phyloP scores from a whole-genome alignment of 2,113 vertebrate species.

The Excalfactoria chinensis region DNA sequence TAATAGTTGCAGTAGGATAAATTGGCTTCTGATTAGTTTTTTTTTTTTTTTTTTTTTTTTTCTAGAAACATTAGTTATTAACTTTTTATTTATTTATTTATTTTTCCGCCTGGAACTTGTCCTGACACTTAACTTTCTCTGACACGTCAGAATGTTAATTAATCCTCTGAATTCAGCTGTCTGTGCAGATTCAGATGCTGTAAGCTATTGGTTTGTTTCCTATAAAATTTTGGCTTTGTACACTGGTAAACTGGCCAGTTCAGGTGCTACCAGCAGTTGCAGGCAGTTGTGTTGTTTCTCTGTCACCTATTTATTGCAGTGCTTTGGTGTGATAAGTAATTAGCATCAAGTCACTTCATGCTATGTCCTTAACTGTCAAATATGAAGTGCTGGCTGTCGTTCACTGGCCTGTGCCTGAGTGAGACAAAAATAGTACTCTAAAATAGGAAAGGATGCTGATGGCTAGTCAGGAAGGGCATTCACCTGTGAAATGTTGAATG shows the following conservation, averaged over 20 bases:
- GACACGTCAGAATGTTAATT: conserved; percentile 34
- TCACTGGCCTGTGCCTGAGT: not conserved
- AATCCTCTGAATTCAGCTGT: not conserved
- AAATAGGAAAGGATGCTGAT: not conserved
- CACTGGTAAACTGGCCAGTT: not conserved
- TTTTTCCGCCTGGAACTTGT: not conserved
- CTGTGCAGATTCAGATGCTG: not conserved
- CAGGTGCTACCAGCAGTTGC: not conserved
- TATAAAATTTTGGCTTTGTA: not conserved
- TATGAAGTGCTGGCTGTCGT: not conserved
- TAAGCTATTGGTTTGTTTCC: not conserved
- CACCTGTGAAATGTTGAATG: not conserved
- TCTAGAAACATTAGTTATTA: not conserved
- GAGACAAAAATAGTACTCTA: not conserved
- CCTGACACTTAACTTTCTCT: not conserved
- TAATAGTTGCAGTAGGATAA: conserved; percentile 3
- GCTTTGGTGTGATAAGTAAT: not conserved
- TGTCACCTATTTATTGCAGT: not conserved
- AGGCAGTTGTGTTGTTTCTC: not conserved
- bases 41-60: conserved; percentile 48
- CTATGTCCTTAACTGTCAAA: not conserved
- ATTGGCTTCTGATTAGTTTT: conserved; percentile 52
- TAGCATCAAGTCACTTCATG: not conserved
- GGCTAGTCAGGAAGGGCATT: not conserved
- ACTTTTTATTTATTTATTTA: not conserved